Evolutionary conservation across 2,113 vertebrate species (phyloP).

Genomic region (Amblyornis subalaris): DNA sequence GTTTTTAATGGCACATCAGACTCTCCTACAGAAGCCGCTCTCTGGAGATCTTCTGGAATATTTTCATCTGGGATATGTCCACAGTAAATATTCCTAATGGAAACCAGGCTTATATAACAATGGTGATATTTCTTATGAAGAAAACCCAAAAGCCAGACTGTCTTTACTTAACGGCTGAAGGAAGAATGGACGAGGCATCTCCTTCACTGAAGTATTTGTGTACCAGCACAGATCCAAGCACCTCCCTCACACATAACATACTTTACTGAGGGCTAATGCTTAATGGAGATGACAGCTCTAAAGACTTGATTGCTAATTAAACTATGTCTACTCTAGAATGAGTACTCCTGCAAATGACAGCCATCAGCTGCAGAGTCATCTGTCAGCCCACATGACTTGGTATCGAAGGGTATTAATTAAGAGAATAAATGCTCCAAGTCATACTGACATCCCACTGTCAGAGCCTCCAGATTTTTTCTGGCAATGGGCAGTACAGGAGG

Average conservation of each 20-base stretch:
- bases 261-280: background rate
- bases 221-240: background rate
- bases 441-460: background rate
- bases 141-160: background rate
- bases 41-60: background rate
- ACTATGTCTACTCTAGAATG: background rate
- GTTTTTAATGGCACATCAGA: background rate
- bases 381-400: background rate
- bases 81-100: background rate
- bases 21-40: background rate
- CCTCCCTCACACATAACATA: background rate
- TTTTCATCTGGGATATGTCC: background rate
- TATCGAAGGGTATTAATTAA: background rate
- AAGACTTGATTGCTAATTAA: background rate
- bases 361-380: background rate
- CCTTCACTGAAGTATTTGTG: background rate
- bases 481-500: background rate
- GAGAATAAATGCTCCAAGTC: background rate
- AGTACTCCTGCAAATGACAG: background rate
- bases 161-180: background rate
- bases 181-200: background rate
- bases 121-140: background rate
- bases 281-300: background rate
- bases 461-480: background rate
- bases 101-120: background rate